phyloP scores from a whole-genome alignment of 2,888 invertebrate species.

The Sinohyriopsis cumingii region DNA sequence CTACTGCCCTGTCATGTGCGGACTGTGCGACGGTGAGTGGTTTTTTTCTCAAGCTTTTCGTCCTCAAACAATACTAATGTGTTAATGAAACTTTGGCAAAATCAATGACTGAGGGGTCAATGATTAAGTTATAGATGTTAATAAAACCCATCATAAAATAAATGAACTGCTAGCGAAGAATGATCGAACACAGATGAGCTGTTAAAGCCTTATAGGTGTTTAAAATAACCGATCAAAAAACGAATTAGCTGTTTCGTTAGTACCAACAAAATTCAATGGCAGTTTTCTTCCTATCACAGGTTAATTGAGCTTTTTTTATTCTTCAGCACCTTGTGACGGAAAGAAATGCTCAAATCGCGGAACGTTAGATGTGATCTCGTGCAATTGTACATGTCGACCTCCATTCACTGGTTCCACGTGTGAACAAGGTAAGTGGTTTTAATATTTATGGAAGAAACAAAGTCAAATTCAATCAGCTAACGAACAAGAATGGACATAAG shows the following conservation, averaged over 20 bases:
- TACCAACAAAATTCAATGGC: no score
- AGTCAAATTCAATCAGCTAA: no score
- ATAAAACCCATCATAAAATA: no score
- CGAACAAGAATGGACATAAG: no score
- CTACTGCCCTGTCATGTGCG: constrained; percentile 62
- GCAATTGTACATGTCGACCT: constrained; percentile 44
- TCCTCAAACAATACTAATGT: neutral
- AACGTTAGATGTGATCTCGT: constrained; percentile 42
- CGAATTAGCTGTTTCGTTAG: no score
- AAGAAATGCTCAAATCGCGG: constrained; percentile 54
- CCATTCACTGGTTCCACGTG: constrained; percentile 48
- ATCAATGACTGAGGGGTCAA: no score
- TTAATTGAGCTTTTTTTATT: neutral
- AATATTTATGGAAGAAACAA: neutral
- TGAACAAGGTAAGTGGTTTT: constrained; percentile 38
- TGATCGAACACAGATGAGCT: no score
- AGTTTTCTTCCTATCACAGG: neutral
- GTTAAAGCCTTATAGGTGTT: no score
- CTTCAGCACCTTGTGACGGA: constrained; percentile 49
- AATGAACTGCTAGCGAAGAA: no score
- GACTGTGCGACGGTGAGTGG: constrained; percentile 52
- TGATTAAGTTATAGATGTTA: no score
- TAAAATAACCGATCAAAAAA: no score
- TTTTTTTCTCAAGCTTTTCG: neutral
- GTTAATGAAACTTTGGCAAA: no score